Percentiles rank a stretch among this genome's conserved stretches.
Conservation (phyloP, 2,888 invertebrate genomes). For the Xestia xanthographa region DNA sequence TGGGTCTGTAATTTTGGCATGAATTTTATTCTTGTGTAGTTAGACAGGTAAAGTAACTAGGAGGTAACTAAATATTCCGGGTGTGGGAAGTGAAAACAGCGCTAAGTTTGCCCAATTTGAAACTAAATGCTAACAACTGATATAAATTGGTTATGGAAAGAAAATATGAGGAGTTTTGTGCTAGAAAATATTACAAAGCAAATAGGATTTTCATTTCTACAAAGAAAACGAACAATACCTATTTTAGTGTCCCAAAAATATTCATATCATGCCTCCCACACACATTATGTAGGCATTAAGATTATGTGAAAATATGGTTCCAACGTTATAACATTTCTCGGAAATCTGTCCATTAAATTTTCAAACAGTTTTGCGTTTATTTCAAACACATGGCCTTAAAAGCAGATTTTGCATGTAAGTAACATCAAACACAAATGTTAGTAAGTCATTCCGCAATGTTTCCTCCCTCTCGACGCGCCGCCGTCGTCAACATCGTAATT, state of each 20-base stretch:
- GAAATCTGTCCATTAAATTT: background rate
- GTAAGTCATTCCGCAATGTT: slow-evolving; percentile 42
- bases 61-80: background rate
- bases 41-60: background rate
- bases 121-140: slow-evolving; percentile 2
- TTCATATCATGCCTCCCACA: background rate
- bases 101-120: background rate
- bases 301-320: slow-evolving; percentile 9
- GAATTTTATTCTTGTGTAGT: slow-evolving; percentile 16
- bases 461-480: slow-evolving; percentile 33
- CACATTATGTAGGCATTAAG: background rate
- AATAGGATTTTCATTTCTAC: background rate
- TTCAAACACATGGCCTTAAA: background rate
- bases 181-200: background rate
- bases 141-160: too few species aligned
- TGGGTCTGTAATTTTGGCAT: slow-evolving; percentile 16
- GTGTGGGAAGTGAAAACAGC: slow-evolving; percentile 5
- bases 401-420: background rate
- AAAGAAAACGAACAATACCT: background rate
- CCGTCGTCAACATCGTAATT: slow-evolving; percentile 63
- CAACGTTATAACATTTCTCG: background rate
- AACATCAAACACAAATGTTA: slow-evolving; percentile 30
- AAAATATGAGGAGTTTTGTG: background rate
- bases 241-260: slow-evolving; percentile 4
- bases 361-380: background rate